Conservation (phyloP, 2,797 vertebrate genomes). For the Naso thynnoides region DNA sequence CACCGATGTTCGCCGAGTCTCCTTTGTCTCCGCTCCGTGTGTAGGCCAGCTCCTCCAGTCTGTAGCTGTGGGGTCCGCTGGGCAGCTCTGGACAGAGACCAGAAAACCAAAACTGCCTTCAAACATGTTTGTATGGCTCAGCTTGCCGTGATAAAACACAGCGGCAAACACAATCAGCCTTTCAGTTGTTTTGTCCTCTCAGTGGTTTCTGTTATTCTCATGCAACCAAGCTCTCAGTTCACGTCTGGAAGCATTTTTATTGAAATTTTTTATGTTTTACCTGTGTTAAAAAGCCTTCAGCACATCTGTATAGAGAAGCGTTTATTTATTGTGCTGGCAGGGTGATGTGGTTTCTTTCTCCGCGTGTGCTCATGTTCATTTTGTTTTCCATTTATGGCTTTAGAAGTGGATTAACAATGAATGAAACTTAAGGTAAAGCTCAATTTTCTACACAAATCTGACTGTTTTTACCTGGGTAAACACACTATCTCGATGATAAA, state of each 20-base stretch:
- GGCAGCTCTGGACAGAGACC: conserved; percentile 83
- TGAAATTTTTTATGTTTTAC: too few relatives aligned
- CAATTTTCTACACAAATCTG: too few relatives aligned
- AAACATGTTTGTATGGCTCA: background rate
- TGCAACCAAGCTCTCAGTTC: too few relatives aligned
- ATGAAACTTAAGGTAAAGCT: too few relatives aligned
- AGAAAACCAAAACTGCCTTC: background rate
- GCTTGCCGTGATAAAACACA: background rate
- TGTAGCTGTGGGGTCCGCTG: conserved; percentile 84
- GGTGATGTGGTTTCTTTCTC: too few relatives aligned
- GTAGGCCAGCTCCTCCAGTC: conserved; percentile 89
- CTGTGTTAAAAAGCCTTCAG: too few relatives aligned
- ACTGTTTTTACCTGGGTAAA: too few relatives aligned
- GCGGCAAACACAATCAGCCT: background rate
- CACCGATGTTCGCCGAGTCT: conserved; percentile 90
- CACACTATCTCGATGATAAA: background rate
- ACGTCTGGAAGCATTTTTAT: too few relatives aligned
- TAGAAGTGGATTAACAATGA: too few relatives aligned
- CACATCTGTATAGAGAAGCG: too few relatives aligned
- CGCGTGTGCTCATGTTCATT: background rate
- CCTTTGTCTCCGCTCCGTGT: conserved; percentile 91
- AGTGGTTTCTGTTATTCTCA: too few relatives aligned
- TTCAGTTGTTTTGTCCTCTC: background rate
- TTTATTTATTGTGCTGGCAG: too few relatives aligned
- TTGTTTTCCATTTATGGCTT: background rate